Percentiles rank a stretch among this genome's conserved stretches.
Evolutionary conservation across 2,113 vertebrate genomes (phyloP).

Genomic region (Aegotheles bennettii): DNA sequence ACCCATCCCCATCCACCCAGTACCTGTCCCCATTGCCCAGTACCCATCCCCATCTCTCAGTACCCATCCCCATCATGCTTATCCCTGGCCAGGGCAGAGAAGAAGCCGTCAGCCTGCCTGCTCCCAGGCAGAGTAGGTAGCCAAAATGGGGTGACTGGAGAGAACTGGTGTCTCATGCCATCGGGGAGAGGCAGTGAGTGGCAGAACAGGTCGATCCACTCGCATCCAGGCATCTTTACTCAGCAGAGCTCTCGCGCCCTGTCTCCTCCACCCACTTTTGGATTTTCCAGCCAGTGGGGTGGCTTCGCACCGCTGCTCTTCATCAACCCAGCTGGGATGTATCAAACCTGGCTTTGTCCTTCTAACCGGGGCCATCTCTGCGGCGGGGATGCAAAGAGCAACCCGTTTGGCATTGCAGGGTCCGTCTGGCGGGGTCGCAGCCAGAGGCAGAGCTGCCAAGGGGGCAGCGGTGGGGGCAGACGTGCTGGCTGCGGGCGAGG

Average conservation of each 20-base stretch:
- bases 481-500: not conserved
- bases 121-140: not conserved
- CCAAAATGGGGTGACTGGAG: not conserved
- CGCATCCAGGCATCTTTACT: not conserved
- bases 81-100: not conserved
- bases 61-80: not conserved
- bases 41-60: not conserved
- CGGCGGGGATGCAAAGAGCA: too few relatives aligned
- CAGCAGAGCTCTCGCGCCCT: not conserved
- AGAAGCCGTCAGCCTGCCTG: accelerated
- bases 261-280: not conserved
- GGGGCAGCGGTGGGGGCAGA: not conserved
- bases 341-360: not conserved
- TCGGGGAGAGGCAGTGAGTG: not conserved
- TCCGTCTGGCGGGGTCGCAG: accelerated
- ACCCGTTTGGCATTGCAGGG: too few relatives aligned
- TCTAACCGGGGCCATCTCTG: not conserved
- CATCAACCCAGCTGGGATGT: not conserved
- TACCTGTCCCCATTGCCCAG: not conserved
- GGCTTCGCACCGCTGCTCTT: not conserved
- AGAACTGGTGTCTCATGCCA: not conserved
- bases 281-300: not conserved
- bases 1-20: not conserved
- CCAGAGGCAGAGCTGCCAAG: accelerated
- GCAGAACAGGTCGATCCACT: not conserved